Evolutionary conservation across 1,140 invertebrate species (phyloP).

Genomic region (Cydia splendana): DNA sequence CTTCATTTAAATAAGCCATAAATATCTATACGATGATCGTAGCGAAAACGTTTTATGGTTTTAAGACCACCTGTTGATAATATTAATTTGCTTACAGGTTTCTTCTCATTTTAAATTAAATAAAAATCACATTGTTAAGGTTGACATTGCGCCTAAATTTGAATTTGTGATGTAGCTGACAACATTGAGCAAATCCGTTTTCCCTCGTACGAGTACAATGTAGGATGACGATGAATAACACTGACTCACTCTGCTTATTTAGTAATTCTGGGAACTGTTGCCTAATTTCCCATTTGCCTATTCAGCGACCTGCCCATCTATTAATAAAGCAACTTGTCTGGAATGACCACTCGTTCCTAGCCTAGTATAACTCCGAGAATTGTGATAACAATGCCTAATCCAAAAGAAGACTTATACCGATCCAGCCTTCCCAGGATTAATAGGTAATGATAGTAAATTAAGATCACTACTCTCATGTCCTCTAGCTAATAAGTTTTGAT

Average conservation of each 20-base stretch:
- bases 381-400: too few species aligned
- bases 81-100: constrained; percentile 3
- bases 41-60: not conserved
- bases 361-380: not conserved
- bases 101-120: not conserved
- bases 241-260: constrained; percentile 7
- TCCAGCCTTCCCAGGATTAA: too few species aligned
- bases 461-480: too few species aligned
- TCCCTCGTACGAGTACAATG: not conserved
- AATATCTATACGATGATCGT: not conserved
- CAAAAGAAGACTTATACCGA: too few species aligned
- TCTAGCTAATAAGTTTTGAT: too few species aligned
- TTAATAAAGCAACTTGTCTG: not conserved
- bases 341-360: not conserved
- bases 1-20: constrained; percentile 1
- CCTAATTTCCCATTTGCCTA: constrained; percentile 1
- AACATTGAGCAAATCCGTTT: constrained; percentile 1
- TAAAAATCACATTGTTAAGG: not conserved
- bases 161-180: not conserved
- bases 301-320: not conserved
- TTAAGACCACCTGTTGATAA: constrained; percentile 3
- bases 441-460: too few species aligned
- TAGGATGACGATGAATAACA: not conserved
- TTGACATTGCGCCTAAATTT: not conserved
- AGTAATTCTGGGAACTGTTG: constrained; percentile 9